Conservation (phyloP, 53 echinoderm and acorn worm species). For the Arbacia lixula region DNA sequence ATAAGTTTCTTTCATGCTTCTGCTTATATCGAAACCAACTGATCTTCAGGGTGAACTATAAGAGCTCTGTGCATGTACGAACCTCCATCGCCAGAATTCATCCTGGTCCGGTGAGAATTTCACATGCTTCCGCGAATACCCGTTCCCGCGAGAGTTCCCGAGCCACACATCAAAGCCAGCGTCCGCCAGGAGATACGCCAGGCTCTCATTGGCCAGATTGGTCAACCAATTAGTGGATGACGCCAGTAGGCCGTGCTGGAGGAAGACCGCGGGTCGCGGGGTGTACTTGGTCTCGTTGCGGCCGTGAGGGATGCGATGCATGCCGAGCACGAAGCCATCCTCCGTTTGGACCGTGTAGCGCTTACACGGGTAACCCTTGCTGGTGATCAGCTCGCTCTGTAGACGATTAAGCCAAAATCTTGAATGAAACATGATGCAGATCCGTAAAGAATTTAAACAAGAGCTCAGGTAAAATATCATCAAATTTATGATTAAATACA, state of each 20-base stretch:
- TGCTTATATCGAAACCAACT: no score
- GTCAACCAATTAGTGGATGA: constrained; percentile 98
- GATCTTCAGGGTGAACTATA: background rate
- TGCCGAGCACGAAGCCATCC: constrained; percentile 91
- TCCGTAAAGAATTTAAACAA: background rate
- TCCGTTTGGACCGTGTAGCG: constrained; percentile 74
- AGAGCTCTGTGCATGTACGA: no score
- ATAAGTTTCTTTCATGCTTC: no score
- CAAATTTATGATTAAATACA: no score
- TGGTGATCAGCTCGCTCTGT: constrained; percentile 91
- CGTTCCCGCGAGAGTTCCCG: constrained; percentile 88
- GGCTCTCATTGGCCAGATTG: constrained; percentile 93
- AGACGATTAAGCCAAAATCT: no score
- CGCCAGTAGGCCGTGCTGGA: constrained; percentile 92
- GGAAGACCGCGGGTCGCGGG: constrained; percentile 86
- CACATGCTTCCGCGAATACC: constrained; percentile 70
- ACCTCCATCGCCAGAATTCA: constrained; percentile 98
- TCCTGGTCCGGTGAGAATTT: constrained; percentile 67
- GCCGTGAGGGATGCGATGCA: constrained; percentile 88
- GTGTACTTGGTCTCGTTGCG: constrained; percentile 76
- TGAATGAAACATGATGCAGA: background rate
- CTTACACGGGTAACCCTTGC: constrained; percentile 91
- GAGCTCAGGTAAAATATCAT: background rate
- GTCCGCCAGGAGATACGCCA: constrained; percentile 92
- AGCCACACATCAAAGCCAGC: constrained; percentile 98